Evolutionary conservation across 2,888 invertebrate genomes (phyloP).

Genomic region (Limenitis camilla): DNA sequence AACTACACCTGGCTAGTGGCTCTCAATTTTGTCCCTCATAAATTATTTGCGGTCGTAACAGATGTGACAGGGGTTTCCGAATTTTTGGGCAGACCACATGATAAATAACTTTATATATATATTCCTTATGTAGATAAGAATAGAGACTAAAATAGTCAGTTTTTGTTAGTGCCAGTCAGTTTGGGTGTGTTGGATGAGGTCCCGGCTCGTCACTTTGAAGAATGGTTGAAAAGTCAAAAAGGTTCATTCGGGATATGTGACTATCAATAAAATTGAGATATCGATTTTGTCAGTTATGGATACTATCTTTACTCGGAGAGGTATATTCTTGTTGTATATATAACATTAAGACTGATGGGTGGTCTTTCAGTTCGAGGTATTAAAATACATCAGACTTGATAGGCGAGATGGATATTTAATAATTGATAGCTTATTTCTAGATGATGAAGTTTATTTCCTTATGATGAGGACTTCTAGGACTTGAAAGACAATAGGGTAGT

Average conservation of each 20-base stretch:
- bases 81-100: neutral
- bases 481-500: no score
- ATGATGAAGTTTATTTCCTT: no score
- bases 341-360: no score
- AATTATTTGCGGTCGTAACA: constrained; percentile 18
- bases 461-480: no score
- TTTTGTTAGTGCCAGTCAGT: neutral
- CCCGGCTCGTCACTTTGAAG: constrained; percentile 13
- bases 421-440: no score
- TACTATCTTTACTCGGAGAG: no score
- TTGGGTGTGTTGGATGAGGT: neutral
- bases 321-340: no score
- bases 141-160: neutral
- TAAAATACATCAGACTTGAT: no score
- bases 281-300: neutral
- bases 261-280: neutral
- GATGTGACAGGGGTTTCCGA: constrained; percentile 18
- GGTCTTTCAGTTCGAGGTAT: no score
- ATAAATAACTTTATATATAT: neutral
- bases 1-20: constrained; percentile 13
- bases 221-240: constrained; percentile 15
- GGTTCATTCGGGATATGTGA: constrained; percentile 1
- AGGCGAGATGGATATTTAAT: no score
- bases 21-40: constrained; percentile 17
- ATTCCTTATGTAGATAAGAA: neutral